Evolutionary conservation across 2,797 vertebrate species (phyloP).

Genomic region (Pampus argenteus): DNA sequence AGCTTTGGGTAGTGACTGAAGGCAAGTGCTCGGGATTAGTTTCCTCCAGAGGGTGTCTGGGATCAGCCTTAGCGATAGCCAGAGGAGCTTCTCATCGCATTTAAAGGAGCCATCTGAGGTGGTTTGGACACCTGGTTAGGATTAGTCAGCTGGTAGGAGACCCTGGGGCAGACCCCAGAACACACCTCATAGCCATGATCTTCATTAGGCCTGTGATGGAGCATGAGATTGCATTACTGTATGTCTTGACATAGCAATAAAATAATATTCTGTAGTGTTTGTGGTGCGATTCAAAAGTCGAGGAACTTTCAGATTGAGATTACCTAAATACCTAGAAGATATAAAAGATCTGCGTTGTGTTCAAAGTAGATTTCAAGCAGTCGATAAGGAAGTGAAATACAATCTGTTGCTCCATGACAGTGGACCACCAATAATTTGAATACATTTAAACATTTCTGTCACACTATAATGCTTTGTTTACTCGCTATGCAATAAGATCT

Average conservation of each 20-base stretch:
- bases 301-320: not conserved
- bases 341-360: not conserved
- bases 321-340: not conserved
- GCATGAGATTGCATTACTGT: not conserved
- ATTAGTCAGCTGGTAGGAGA: too few species aligned
- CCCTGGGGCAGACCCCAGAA: too few species aligned
- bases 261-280: not conserved
- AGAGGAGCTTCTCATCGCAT: too few species aligned
- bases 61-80: too few species aligned
- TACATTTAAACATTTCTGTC: not conserved
- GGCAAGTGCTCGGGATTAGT: too few species aligned
- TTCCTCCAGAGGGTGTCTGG: too few species aligned
- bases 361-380: not conserved
- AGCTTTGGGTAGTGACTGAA: too few species aligned
- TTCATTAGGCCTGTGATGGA: not conserved
- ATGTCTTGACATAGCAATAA: not conserved
- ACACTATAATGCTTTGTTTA: conserved; percentile 1
- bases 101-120: too few species aligned
- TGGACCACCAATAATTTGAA: not conserved
- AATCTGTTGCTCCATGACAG: not conserved
- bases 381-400: not conserved
- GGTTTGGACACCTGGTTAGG: too few species aligned
- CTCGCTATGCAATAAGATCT: not conserved
- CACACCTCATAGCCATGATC: too few species aligned
- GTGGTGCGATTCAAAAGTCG: not conserved